Percentiles rank a stretch among this genome's conserved stretches.
Evolutionary conservation across 92 coral and sea anemone genomes (phyloP).

Genomic region (Pocillopora grandis): DNA sequence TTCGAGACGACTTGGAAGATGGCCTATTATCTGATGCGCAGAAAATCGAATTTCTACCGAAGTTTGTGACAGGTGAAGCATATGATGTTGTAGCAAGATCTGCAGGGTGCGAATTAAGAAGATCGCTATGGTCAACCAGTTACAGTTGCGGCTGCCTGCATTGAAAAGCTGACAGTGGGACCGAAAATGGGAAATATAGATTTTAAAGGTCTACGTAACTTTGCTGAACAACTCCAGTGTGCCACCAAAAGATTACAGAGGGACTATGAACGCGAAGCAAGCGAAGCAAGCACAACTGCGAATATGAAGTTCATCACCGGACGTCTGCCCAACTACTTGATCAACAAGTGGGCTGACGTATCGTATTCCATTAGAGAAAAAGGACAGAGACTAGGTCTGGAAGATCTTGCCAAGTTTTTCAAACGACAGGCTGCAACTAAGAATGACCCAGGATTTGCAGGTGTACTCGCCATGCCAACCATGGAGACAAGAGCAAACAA

Average conservation of each 20-base stretch:
- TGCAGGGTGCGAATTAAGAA: conserved; percentile 51
- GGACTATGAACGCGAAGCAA: conserved; percentile 56
- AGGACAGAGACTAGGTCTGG: conserved; percentile 37
- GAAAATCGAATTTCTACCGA: too few relatives aligned
- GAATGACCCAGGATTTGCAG: conserved; percentile 52
- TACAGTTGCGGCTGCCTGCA: conserved; percentile 48
- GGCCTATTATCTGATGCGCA: too few relatives aligned
- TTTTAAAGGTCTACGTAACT: conserved; percentile 47
- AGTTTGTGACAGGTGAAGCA: conserved; percentile 22
- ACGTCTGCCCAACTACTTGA: conserved; percentile 47
- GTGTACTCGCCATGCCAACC: background rate
- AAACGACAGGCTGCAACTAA: conserved; percentile 63
- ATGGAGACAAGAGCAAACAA: conserved; percentile 16
- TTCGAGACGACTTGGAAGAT: too few relatives aligned
- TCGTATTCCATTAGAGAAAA: conserved; percentile 54
- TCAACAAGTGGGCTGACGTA: background rate
- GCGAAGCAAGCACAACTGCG: conserved; percentile 51
- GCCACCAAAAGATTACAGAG: conserved; percentile 40
- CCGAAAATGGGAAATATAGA: conserved; percentile 43
- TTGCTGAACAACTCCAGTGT: conserved; percentile 61
- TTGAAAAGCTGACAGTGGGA: conserved; percentile 47
- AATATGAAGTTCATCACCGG: conserved; percentile 48
- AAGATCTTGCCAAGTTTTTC: conserved; percentile 40
- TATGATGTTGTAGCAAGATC: conserved; percentile 56
- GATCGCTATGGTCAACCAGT: conserved; percentile 44